Evolutionary conservation across 2,113 vertebrate genomes (phyloP), one percentile per base, ranked within the genome.

Genomic region (Actenoides hombroni): DNA sequence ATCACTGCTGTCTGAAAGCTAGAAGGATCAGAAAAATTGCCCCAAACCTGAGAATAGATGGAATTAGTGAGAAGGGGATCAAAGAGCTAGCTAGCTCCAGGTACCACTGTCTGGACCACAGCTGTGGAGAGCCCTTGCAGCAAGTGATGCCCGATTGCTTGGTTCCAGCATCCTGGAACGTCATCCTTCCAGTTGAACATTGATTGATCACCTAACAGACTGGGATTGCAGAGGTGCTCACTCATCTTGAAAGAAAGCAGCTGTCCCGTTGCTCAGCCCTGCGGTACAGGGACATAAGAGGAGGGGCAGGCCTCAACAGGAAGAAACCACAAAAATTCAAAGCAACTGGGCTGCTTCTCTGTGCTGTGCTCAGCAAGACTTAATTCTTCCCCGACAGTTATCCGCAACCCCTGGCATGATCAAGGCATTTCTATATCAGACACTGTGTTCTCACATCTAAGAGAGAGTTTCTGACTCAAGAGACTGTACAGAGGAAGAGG

Each of bases 201-300:
- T 16, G 46, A 70, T 46, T 46, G 7, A 10, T 54, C 42, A 53
- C 6, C 60, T 49, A 40, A 2, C 42, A 82, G 57, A 13, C 48
- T 25, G 54, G 53, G 28, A 54, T 12, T 61, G 40, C 71, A 48
- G 53, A 42, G n/a, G 11, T 85, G 18, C 37, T 64, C 20, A 1
- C 35, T 48, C 65, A 24, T 60, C 56, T 37, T 75, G 35, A 60
- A 73, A 69, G 65, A 42, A 49, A 53, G 39, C 33, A 57, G 33
- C 26, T 63, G 80, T 67, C 54, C 25, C 11, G 3, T 29, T 48
- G 68, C 57, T 57, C 57, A 90, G 68, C 39, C 26, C 15, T 14
- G 37, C 0, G 0, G 4, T 20, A 18, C 1, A 0, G 20, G 23
- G 51, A 23, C 6, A 10, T 12, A 53, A 67, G 28, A 69, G 17